These are phyloP conservation scores for Clarias macrocephalus DNA, from an alignment of 2,113 vertebrate species.

Conservation along the genomic window DNA sequence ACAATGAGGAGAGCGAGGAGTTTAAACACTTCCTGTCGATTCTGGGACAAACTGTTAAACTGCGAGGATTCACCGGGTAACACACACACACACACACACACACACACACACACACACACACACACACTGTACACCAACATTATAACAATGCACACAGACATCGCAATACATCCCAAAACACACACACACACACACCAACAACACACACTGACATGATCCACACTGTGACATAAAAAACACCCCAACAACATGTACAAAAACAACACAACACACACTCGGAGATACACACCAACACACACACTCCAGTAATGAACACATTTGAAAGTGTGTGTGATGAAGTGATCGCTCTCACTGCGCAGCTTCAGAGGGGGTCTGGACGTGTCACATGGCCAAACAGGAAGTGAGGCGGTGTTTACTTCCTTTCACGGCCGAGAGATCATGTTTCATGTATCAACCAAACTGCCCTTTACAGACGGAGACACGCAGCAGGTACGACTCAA, in stretches of 20 bases:
- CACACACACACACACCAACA: background rate
- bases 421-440: constrained; percentile 87
- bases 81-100: background rate
- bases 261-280: too few species aligned
- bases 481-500: constrained; percentile 79
- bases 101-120: background rate
- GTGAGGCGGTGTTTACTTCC: constrained; percentile 82
- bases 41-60: constrained; percentile 81
- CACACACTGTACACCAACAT: background rate
- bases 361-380: constrained; percentile 90
- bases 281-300: too few species aligned
- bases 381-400: constrained; percentile 86
- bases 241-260: too few species aligned
- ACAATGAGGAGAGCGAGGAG: constrained; percentile 82
- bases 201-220: background rate
- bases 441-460: constrained; percentile 89
- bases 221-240: too few species aligned
- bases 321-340: background rate
- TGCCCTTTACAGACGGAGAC: constrained; percentile 87
- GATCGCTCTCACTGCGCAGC: constrained; percentile 60
- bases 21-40: constrained; percentile 84
- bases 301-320: background rate
- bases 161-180: background rate
- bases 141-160: background rate
- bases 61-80: constrained; percentile 84